These are phyloP conservation scores for Potamarius usumacintae DNA, from an alignment of 2,113 vertebrate genomes.

Conservation along the genomic window DNA sequence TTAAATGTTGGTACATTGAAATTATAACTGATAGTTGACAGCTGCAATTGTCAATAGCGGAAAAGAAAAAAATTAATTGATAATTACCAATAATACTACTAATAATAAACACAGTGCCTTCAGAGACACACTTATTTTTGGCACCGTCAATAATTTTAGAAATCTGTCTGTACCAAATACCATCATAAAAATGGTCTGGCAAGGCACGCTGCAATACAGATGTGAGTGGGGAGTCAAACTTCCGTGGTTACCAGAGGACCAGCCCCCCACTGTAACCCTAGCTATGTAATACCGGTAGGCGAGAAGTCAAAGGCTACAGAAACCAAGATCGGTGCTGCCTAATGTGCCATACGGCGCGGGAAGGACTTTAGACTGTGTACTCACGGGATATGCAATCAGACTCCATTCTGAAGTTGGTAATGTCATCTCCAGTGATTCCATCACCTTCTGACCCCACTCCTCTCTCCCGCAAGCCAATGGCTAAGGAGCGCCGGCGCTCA, in stretches of 20 bases:
- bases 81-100: not conserved
- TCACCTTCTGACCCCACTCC: conserved; percentile 89
- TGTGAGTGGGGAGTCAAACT: too few relatives aligned
- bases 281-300: too few relatives aligned
- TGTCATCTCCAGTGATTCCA: conserved; percentile 72
- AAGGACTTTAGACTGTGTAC: conserved; percentile 53
- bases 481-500: conserved; percentile 79
- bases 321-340: too few relatives aligned
- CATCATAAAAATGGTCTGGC: too few relatives aligned
- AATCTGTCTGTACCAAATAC: too few relatives aligned
- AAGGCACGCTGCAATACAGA: too few relatives aligned
- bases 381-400: conserved; percentile 86
- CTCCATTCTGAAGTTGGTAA: conserved; percentile 76
- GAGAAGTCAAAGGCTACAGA: too few relatives aligned
- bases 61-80: not conserved
- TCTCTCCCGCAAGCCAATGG: conserved; percentile 86
- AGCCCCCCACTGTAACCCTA: too few relatives aligned
- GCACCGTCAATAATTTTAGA: not conserved
- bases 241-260: too few relatives aligned
- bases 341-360: too few relatives aligned
- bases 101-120: too few relatives aligned
- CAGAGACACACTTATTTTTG: not conserved
- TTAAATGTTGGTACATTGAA: not conserved
- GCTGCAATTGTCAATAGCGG: not conserved
- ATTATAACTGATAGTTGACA: not conserved